A percentile compares a stretch with the other conserved stretches of the same genome.
These are phyloP conservation scores for Linepithema humile DNA, from an alignment of 1,140 invertebrate species.

Conservation along the genomic window DNA sequence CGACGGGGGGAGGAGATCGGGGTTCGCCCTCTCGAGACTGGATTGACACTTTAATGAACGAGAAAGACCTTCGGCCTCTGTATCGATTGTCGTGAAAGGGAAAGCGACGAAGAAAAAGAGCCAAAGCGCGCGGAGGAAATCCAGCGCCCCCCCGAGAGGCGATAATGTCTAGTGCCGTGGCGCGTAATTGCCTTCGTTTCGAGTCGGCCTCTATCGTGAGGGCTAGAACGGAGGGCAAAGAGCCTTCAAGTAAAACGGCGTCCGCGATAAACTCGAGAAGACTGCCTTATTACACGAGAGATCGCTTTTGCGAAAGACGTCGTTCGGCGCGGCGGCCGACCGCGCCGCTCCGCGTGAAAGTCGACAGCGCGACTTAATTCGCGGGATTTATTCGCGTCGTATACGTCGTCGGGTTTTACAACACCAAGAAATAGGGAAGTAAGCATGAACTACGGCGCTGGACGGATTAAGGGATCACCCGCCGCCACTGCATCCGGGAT, in stretches of 20 bases:
- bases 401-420: slow-evolving; percentile 51
- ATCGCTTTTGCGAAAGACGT: slow-evolving; percentile 36
- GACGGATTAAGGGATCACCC: slow-evolving; percentile 61
- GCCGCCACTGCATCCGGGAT: slow-evolving; percentile 13
- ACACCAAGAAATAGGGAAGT: slow-evolving; percentile 45
- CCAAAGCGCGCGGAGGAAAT: slow-evolving; percentile 65
- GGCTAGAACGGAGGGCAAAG: slow-evolving; percentile 58
- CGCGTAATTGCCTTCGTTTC: slow-evolving; percentile 78
- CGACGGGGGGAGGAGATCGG: neutral
- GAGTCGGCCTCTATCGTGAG: slow-evolving; percentile 60
- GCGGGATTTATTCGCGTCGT: slow-evolving; percentile 51
- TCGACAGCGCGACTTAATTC: slow-evolving; percentile 44
- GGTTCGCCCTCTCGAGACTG: slow-evolving; percentile 70
- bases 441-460: slow-evolving; percentile 47
- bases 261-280: slow-evolving; percentile 52
- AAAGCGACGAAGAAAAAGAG: slow-evolving; percentile 68
- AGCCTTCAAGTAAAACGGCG: slow-evolving; percentile 56
- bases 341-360: slow-evolving; percentile 8
- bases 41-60: slow-evolving; percentile 81
- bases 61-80: slow-evolving; percentile 71
- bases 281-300: slow-evolving; percentile 60
- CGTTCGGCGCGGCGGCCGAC: slow-evolving; percentile 27
- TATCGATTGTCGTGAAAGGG: slow-evolving; percentile 78
- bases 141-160: slow-evolving; percentile 64
- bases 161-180: slow-evolving; percentile 75